Conservation (phyloP, 2,113 vertebrate species). For the Marmota flaviventris region DNA sequence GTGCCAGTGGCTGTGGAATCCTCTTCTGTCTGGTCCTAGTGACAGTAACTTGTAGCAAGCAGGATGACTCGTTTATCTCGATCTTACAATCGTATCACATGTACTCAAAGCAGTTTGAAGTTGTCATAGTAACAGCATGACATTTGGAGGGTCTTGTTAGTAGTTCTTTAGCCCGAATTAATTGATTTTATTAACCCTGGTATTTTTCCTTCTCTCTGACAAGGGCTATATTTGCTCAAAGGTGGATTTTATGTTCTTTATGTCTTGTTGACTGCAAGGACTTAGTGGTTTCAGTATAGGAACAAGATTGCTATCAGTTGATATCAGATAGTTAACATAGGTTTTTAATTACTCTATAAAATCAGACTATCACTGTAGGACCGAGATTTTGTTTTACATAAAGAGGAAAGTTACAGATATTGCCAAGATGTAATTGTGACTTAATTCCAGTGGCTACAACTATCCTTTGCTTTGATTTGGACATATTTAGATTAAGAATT, state of each 20-base stretch:
- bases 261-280: constrained; percentile 27
- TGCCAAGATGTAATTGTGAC: neutral
- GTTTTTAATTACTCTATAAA: constrained; percentile 42
- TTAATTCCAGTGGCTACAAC: neutral
- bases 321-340: neutral
- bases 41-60: constrained; percentile 47
- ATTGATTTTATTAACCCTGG: constrained; percentile 64
- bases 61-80: constrained; percentile 45
- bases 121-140: constrained; percentile 65
- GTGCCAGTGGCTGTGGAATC: neutral
- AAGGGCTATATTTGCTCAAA: neutral
- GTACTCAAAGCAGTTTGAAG: constrained; percentile 48
- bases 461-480: constrained; percentile 11
- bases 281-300: constrained; percentile 26
- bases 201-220: constrained; percentile 5
- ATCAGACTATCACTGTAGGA: neutral
- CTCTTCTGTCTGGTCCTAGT: constrained; percentile 27
- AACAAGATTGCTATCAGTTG: neutral
- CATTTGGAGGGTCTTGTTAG: constrained; percentile 50
- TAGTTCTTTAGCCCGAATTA: constrained; percentile 37
- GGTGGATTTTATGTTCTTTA: neutral
- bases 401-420: neutral
- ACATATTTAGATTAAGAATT: neutral
- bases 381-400: constrained; percentile 27
- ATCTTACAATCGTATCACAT: constrained; percentile 41